Base-by-base conservation (phyloP, 2,797 vertebrate species). In the Sebastes itinus region DNA sequence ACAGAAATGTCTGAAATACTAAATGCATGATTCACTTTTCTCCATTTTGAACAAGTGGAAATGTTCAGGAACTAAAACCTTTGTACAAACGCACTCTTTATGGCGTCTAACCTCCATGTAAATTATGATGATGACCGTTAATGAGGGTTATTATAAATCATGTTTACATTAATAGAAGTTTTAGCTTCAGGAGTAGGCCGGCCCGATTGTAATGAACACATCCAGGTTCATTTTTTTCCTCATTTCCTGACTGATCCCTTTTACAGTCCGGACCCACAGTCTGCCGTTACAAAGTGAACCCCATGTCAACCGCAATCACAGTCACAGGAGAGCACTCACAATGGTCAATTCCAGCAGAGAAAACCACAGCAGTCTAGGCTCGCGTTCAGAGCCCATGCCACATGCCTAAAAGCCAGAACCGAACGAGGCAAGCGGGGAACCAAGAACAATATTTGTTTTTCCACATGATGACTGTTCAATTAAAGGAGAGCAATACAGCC, bases 361-460 rank as follows among this genome's bases (percentile, higher is more conserved):
- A 91, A 94, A 92, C 91, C 91, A 76, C 92, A 88, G 81, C 62
- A 74, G 85, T 85, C 86, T 78, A 32, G 81, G 78, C 85, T 85
- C 52, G 55, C 59, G 74, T 91, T 89, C 89, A 88, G 73, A 81
- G 73, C 56, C 59, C 70, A 73, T 42, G 38, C 38, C 38, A 54
- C 30, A 28, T 64, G 76, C 84, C 88, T 73, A 90, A 85, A 84
- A 81, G 87, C 81, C 78, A 82, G 72, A 78, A 90, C 62, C 84
- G 77, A 90, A 84, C 13, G 69, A 89, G 86, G 82, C 88, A 79
- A 89, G 74, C 23, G 49, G 81, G 89, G 82, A 88, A 93, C 91
- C 93, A 95, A 95, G 83, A 91, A 87, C 83, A 96, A 96, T 94
- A 95, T 96, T 95, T 94, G 81, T 88, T 86, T 95, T 95, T 95